Conservation (phyloP, 1,140 invertebrate species). For the Drosophila equinoxialis region DNA sequence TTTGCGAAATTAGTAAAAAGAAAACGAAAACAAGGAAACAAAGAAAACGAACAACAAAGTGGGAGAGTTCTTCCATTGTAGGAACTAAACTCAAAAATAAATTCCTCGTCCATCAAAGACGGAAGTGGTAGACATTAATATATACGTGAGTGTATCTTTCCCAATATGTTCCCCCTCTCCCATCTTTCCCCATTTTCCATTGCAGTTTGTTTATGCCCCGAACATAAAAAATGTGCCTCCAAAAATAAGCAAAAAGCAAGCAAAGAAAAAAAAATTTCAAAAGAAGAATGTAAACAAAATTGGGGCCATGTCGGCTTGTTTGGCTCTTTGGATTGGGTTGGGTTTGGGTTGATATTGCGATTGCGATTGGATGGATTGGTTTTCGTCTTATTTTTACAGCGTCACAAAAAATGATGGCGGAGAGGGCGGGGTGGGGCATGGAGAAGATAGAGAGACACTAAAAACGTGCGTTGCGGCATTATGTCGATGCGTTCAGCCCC, state of each 20-base stretch:
- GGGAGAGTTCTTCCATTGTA: no score
- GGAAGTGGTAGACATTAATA: conserved; percentile 59
- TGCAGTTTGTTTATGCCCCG: conserved; percentile 46
- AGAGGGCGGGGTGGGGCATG: not conserved
- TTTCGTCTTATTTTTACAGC: conserved; percentile 7
- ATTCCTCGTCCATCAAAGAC: conserved; percentile 32
- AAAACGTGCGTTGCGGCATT: not conserved
- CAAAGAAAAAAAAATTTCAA: conserved; percentile 40
- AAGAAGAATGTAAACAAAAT: conserved; percentile 57
- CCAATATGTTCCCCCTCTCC: not conserved
- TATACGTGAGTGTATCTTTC: conserved; percentile 8
- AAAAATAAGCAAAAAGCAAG: conserved; percentile 44
- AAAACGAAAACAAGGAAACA: conserved; percentile 2
- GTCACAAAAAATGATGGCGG: not conserved
- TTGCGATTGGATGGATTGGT: conserved; percentile 2
- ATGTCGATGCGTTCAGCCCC: not conserved
- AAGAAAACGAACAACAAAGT: not conserved
- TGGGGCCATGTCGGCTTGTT: conserved; percentile 38
- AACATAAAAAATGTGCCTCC: conserved; percentile 43
- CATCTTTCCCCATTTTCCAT: conserved; percentile 1
- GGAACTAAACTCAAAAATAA: conserved; percentile 9
- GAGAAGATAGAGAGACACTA: not conserved
- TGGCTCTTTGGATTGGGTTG: conserved; percentile 11
- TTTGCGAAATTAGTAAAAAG: conserved; percentile 9
- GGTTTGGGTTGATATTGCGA: not conserved